Conservation (phyloP, 2,888 invertebrate genomes). For the Drosophila borealis region DNA sequence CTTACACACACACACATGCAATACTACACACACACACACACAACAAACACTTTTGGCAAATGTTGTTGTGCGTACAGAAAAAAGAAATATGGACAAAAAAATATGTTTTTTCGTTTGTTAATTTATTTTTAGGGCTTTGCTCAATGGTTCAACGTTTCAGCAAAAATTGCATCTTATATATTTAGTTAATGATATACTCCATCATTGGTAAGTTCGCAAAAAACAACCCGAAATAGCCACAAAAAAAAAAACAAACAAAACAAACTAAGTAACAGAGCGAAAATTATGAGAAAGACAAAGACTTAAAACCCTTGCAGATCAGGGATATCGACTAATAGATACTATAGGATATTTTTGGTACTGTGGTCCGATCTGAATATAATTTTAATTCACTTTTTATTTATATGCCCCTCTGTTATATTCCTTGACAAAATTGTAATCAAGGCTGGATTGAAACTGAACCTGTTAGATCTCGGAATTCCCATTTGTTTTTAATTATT, state of each 20-base stretch:
- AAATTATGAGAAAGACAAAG: background rate
- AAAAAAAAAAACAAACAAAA: constrained; percentile 7
- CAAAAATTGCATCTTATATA: constrained; percentile 99
- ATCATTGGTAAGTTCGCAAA: constrained; percentile 93
- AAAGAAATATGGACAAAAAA: constrained; percentile 72
- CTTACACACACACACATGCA: background rate
- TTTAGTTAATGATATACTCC: constrained; percentile 98
- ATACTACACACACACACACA: constrained; percentile 16
- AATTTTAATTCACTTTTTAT: background rate
- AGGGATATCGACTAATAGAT: background rate
- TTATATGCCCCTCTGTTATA: no score
- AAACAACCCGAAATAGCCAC: constrained; percentile 14
- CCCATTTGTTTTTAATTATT: no score
- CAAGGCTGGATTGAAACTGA: no score
- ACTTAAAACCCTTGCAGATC: background rate
- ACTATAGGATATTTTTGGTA: background rate
- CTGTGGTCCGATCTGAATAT: background rate
- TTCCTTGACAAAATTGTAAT: no score
- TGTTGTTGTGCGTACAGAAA: constrained; percentile 59
- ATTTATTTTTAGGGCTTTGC: constrained; percentile 87
- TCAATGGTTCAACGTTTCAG: constrained; percentile 91
- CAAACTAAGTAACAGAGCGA: constrained; percentile 46
- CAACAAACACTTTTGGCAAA: constrained; percentile 51
- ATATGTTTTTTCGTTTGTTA: constrained; percentile 84
- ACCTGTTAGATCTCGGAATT: no score